Evolutionary conservation across 2,888 invertebrate genomes (phyloP), one percentile per base, ranked within the genome.

Genomic region (Xylota sylvarum): DNA sequence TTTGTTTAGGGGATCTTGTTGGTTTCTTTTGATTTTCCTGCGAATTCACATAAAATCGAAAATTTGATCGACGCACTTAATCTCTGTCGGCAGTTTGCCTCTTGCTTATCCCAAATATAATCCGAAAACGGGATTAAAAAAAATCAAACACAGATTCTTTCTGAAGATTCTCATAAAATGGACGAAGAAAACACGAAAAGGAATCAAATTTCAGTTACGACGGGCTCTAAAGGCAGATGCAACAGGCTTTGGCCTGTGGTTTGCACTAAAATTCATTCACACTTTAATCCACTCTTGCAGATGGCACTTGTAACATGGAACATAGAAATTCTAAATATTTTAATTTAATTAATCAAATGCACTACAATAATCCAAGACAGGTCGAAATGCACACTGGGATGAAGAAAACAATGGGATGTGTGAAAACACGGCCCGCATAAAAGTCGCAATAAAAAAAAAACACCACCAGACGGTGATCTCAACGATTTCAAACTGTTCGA

Each of bases 401-500:
- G 32, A 14, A 12, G 9, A 52, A 74, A 62, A 70, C 78, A 84
- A 84, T 64, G 27, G 50, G 58, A 70, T 72, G 52, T 67, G 23
- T 50, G 48, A 30, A 48, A 12, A 43, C 23, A 43, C 56, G 77
- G 50, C 73, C 82, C 86, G 77, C 77, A 86, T 82, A 43, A 69
- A 69, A 56, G 40, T 55, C 52, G 56, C 67, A 69, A 72, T 17
- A 52, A 76, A 62, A 70, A n/a, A 55, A 73, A 67, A 40, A 60
- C 60, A 82, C 73, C 60, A 86, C 86, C 86, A 82, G 69, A 78
- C 86, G 52, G 56, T 48, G 46, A 82, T 73, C 72, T 78, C 52
- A 67, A 72, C 77, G 69, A 78, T 78, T 86, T 82, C 46, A 86
- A 86, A 86, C 86, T 86, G 82, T 78, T 74, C 70, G 83, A 73